Base-by-base conservation (phyloP, 1,140 invertebrate species). In the Papilio polytes region DNA sequence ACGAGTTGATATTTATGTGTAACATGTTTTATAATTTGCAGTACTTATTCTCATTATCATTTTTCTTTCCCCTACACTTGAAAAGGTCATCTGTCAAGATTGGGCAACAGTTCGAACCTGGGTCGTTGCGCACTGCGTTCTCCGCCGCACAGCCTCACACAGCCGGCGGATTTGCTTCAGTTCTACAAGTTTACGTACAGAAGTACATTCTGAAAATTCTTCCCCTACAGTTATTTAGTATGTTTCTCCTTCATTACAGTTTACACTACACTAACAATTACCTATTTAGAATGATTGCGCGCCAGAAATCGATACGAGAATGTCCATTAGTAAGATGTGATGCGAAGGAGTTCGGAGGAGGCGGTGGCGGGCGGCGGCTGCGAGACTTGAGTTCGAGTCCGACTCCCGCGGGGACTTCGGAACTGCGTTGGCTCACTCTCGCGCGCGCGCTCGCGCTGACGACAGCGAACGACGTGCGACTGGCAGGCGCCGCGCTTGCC, bases 381-480 rank as follows among this genome's bases (percentile, higher is more conserved):
- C 74, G 31, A 84, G 76, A 74, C 63, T 66, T 66, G 63, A 56
- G 72, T 66, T 46, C 83, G 83, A 82, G 87, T 83, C 85, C 82
- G 74, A 81, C 87, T 83, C 87, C 86, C 85, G 80, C 31, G 41
- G 85, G 89, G 82, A 90, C 82, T 81, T 85, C 85, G 44, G 83
- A 86, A 72, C 84, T 87, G 84, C 74, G 82, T 78, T 59, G 78
- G 6, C 66, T 70, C 18, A 74, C 74, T 80, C 51, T 79, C 53
- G 80, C 73, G n/a, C 48, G 48, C 41, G 36, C 41, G 36, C 56
- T 56, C 44, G 53, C 46, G 18, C 46, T 20, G 48, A 56, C 46
- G 56, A 63, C 18, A 22, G 78, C 36, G 56, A 36, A 70, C 48
- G 48, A 56, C 31, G 56, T 22, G 18, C 18, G 78, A 13, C 15